Evolutionary conservation across 2,888 invertebrate genomes (phyloP).

Genomic region (Serrognathus titanus): DNA sequence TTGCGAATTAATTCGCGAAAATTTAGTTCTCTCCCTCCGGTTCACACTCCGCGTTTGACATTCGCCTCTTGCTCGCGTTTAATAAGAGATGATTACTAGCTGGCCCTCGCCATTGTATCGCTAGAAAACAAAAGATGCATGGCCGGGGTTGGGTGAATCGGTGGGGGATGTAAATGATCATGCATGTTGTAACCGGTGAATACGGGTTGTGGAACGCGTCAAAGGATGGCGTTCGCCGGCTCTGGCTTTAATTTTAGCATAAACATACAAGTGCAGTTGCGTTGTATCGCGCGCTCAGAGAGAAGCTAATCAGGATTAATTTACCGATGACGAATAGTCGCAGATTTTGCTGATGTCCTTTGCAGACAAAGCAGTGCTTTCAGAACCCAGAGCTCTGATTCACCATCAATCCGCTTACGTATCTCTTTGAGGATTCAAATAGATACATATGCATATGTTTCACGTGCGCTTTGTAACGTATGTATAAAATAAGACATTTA

Average conservation of each 20-base stretch:
- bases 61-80: constrained; percentile 16
- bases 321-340: constrained; percentile 37
- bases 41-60: constrained; percentile 22
- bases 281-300: constrained; percentile 5
- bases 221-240: background rate
- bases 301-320: constrained; percentile 39
- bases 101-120: constrained; percentile 24
- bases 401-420: constrained; percentile 42
- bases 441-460: background rate
- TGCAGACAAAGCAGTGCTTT: constrained; percentile 29
- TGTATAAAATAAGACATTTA: too few relatives aligned
- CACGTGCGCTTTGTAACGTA: too few relatives aligned
- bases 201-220: background rate
- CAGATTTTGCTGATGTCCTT: constrained; percentile 30
- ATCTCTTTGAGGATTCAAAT: constrained; percentile 31
- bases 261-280: background rate
- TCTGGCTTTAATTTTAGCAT: background rate
- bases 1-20: constrained; percentile 26
- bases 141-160: constrained; percentile 18
- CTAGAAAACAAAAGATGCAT: constrained; percentile 23
- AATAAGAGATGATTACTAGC: constrained; percentile 27
- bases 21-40: constrained; percentile 16
- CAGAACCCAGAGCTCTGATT: constrained; percentile 39
- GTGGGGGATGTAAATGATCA: constrained; percentile 21
- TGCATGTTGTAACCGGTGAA: constrained; percentile 11